These are phyloP conservation scores for Xestia rhomboidea DNA, from an alignment of 2,888 invertebrate species.

Conservation along the genomic window DNA sequence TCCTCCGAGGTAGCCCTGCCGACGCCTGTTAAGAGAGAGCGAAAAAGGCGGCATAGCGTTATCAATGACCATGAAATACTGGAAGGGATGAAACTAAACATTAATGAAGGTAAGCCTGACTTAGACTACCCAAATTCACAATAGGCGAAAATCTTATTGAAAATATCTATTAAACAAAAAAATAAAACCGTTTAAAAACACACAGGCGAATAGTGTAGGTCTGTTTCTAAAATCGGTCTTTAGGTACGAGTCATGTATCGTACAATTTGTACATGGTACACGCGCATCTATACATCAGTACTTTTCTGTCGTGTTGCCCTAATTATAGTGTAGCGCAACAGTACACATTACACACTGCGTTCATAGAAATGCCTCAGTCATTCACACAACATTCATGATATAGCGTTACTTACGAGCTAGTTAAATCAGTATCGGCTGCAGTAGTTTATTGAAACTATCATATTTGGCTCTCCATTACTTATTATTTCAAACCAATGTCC, in stretches of 20 bases:
- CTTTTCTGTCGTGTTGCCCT: too few species aligned
- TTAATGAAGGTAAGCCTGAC: constrained; percentile 71
- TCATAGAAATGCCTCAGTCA: neutral
- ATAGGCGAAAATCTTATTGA: neutral
- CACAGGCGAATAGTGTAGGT: too few species aligned
- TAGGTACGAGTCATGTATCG: too few species aligned
- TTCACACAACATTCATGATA: neutral
- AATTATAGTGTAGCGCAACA: too few species aligned
- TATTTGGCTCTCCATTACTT: neutral
- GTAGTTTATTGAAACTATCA: neutral
- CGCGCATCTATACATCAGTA: too few species aligned
- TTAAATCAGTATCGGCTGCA: neutral
- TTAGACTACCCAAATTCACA: neutral
- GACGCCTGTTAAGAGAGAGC: constrained; percentile 52
- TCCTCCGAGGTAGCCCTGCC: neutral
- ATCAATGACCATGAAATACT: constrained; percentile 61
- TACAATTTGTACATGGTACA: too few species aligned
- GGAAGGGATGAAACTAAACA: constrained; percentile 64
- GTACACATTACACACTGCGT: too few species aligned
- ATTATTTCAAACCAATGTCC: neutral
- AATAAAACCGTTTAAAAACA: too few species aligned
- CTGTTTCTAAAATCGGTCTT: too few species aligned
- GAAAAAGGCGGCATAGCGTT: constrained; percentile 73
- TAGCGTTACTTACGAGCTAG: neutral
- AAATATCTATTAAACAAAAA: too few species aligned